These are phyloP conservation scores for Nomada hirtipes DNA, from an alignment of 2,888 invertebrate species.

Conservation along the genomic window DNA sequence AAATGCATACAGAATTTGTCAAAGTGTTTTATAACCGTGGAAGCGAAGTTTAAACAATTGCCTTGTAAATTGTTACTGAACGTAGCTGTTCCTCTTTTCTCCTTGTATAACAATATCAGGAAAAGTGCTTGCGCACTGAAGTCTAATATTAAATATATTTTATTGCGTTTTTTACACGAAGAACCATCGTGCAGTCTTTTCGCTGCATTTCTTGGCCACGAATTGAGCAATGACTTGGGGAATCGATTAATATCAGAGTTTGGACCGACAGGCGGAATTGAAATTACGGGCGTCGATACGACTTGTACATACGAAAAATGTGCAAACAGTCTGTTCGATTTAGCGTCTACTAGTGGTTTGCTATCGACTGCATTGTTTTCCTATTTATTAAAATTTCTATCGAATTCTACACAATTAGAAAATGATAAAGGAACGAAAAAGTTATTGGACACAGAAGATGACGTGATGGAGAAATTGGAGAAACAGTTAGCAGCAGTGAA, in stretches of 20 bases:
- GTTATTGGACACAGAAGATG: constrained; percentile 69
- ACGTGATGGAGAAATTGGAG: constrained; percentile 73
- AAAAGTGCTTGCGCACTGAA: constrained; percentile 74
- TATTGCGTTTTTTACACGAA: constrained; percentile 72
- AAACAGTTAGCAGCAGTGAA: constrained; percentile 78
- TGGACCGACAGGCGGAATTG: constrained; percentile 76
- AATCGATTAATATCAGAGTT: constrained; percentile 73
- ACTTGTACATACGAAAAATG: constrained; percentile 75
- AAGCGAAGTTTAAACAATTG: constrained; percentile 79
- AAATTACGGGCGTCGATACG: constrained; percentile 73
- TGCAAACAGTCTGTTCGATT: constrained; percentile 79
- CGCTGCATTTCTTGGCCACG: constrained; percentile 72
- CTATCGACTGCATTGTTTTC: constrained; percentile 81
- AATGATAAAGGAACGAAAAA: constrained; percentile 31
- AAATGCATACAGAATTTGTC: constrained; percentile 79
- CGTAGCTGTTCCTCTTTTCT: constrained; percentile 78
- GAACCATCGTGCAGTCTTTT: constrained; percentile 70
- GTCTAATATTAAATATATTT: constrained; percentile 71
- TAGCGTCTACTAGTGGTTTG: constrained; percentile 76
- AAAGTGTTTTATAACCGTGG: constrained; percentile 79
- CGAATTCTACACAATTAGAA: constrained; percentile 27
- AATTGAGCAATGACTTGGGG: constrained; percentile 72
- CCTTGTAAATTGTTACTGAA: constrained; percentile 74
- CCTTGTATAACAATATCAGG: constrained; percentile 72
- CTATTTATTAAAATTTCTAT: constrained; percentile 82